Base-by-base conservation (phyloP, 1,140 invertebrate species). In the Planococcus citri region DNA sequence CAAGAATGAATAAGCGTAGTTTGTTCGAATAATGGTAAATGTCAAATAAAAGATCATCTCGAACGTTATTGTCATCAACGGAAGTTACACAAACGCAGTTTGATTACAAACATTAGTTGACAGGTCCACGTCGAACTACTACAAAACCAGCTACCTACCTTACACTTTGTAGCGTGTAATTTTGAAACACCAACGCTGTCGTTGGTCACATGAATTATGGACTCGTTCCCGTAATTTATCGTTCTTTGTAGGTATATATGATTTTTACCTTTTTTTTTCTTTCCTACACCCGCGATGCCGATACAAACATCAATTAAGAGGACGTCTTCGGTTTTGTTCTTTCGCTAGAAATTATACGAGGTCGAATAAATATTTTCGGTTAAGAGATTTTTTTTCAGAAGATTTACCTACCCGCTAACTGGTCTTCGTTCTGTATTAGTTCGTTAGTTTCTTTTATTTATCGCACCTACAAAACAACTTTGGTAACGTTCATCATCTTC, bases 181-280 rank as follows among this genome's bases (percentile, higher is more conserved):
- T 51, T 51, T 51, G 3, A 51, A 51, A 51, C 41, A 51, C 41
- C 41, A 20, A 51, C 17, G 41, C 41, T 51, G 41, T 51, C 41
- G 41, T 51, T 51, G 41, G 41, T 51, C 41, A 51, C n/a, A 51
- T 51, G 41, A 51, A 51, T 51, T 51, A 51, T 51, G 41, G 41
- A 51, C 41, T 51, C 41, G 41, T 51, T 51, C 41, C n/a, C 41
- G 41, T 51, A 51, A 51, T 51, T 51, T 51, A 51, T 51, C 41
- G 41, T 51, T 51, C 41, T 51, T 51, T 51, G n/a, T n/a, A n/a
- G n/a, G n/a, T n/a, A 51, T 51, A 51, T 17, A 17, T 51, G 41
- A 51, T 51, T 51, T 51, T 51, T 51, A 51, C 41, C 41, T 51
- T 51, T 51, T 51, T 51, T 51, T 51, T 51, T 51, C 41, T 51